These are phyloP conservation scores for Zophobas morio DNA, from an alignment of 1,140 invertebrate genomes.

Conservation along the genomic window DNA sequence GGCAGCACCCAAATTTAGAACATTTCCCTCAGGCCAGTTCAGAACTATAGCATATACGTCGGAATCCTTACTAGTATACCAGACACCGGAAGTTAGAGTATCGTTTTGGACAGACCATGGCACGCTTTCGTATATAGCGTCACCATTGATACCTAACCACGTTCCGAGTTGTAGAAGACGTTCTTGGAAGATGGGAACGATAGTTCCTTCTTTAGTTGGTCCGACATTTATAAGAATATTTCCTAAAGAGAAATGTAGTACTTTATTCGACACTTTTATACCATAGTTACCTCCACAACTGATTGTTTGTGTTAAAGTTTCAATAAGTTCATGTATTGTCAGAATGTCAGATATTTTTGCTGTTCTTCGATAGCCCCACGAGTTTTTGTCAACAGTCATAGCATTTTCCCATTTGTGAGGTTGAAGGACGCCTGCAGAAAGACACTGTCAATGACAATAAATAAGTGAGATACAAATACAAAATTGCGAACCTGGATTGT, in stretches of 20 bases:
- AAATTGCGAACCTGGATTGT: constrained; percentile 82
- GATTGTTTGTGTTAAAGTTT: constrained; percentile 72
- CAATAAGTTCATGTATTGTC: constrained; percentile 79
- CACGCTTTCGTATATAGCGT: constrained; percentile 85
- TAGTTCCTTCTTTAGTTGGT: constrained; percentile 89
- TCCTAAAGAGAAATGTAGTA: constrained; percentile 66
- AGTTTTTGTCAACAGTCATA: constrained; percentile 88
- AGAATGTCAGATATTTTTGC: constrained; percentile 79
- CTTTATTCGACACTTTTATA: neutral
- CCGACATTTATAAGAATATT: constrained; percentile 91
- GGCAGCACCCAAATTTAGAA: constrained; percentile 74
- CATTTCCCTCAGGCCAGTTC: constrained; percentile 72
- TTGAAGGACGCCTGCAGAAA: constrained; percentile 73
- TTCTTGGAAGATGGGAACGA: constrained; percentile 91
- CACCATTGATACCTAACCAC: constrained; percentile 88
- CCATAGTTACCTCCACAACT: constrained; percentile 73
- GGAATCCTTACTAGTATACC: constrained; percentile 77
- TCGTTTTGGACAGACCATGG: constrained; percentile 90
- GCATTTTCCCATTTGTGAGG: constrained; percentile 91
- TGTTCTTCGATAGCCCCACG: constrained; percentile 89
- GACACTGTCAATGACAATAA: constrained; percentile 68
- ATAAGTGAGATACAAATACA: constrained; percentile 74
- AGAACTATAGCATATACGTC: constrained; percentile 76
- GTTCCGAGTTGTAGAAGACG: constrained; percentile 79
- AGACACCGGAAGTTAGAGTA: constrained; percentile 79